Base-by-base conservation (phyloP, 2,888 invertebrate species). In the Pomacea canaliculata region DNA sequence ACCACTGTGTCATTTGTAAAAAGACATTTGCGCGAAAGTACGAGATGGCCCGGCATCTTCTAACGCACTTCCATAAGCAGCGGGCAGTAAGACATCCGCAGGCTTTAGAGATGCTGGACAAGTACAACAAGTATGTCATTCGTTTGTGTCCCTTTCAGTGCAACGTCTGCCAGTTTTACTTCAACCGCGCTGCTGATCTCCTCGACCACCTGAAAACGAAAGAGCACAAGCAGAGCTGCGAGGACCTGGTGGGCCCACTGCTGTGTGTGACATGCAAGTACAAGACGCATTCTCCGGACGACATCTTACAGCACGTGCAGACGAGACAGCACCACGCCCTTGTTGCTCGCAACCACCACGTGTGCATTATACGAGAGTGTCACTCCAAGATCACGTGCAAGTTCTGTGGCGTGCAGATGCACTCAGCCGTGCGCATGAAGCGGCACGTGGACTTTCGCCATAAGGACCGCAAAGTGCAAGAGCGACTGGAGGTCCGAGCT, bases 101-200 rank as follows among this genome's bases (percentile, higher is more conserved):
- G 51, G 92, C 93, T 16, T 79, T 86, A 56, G 71, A 93, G 73
- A 93, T 95, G 86, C 93, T 96, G 73, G 92, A 96, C 59, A 93
- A 94, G 73, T 94, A 96, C 89, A 96, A 96, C 87, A 93, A 93
- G 80, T 94, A 94, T 78, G 94, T 97, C 80, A 94, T 96, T 10
- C 93, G 94, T 78, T 95, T 96, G 84, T 94, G 95, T 70, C 96
- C 96, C 0, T 97, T 94, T 88, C 96, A 96, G 90, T 97, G 97
- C 88, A 93, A 93, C 66, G 93, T 95, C 19, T 97, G 97, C 89
- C 94, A 94, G 77, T 97, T 95, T 91, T 97, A 95, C 89, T 95
- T 95, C 83, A 96, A 96, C 89, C 80, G 79, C 66, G 71, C 76
- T 63, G 66, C 93, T 93, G 79, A 93, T 93, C 72, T 93, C 93